phyloP scores from a whole-genome alignment of 2,888 invertebrate genomes.

The Pseudoips prasinana region DNA sequence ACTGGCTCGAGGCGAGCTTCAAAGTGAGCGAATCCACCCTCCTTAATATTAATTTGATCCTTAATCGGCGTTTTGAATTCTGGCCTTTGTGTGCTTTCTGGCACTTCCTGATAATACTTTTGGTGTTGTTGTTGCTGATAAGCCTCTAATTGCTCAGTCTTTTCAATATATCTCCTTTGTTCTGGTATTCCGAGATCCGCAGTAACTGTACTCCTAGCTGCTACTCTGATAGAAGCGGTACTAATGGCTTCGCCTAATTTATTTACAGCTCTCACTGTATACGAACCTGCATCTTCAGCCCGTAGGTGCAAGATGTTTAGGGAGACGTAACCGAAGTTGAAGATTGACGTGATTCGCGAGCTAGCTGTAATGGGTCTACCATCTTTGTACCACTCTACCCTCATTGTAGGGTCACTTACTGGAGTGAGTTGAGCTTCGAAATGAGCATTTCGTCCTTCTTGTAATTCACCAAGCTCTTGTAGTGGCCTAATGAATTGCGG shows the following conservation, averaged over 20 bases:
- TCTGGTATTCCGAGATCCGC: constrained; percentile 94
- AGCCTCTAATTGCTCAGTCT: constrained; percentile 94
- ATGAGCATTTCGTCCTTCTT: constrained; percentile 95
- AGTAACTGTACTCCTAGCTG: constrained; percentile 91
- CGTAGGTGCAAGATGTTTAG: constrained; percentile 99
- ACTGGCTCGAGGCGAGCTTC: constrained; percentile 97
- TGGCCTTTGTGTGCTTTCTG: constrained; percentile 90
- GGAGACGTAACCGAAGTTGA: constrained; percentile 99
- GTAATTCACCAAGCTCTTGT: constrained; percentile 91
- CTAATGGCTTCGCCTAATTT: constrained; percentile 95
- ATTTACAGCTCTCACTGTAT: constrained; percentile 95
- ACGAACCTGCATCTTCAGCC: constrained; percentile 98
- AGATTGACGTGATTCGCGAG: constrained; percentile 97
- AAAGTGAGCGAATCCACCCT: constrained; percentile 97
- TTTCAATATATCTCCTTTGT: constrained; percentile 94
- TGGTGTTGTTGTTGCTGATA: constrained; percentile 92
- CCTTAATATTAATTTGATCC: constrained; percentile 92
- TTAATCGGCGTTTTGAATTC: constrained; percentile 95
- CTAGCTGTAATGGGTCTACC: constrained; percentile 97
- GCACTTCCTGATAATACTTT: constrained; percentile 89
- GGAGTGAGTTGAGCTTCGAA: constrained; percentile 96
- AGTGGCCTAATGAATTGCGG: constrained; percentile 95
- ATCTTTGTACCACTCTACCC: constrained; percentile 97
- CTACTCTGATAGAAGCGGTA: constrained; percentile 88
- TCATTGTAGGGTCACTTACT: constrained; percentile 96